phyloP scores from a whole-genome alignment of 2,888 invertebrate genomes.

The Caenorhabditis doughertyi region DNA sequence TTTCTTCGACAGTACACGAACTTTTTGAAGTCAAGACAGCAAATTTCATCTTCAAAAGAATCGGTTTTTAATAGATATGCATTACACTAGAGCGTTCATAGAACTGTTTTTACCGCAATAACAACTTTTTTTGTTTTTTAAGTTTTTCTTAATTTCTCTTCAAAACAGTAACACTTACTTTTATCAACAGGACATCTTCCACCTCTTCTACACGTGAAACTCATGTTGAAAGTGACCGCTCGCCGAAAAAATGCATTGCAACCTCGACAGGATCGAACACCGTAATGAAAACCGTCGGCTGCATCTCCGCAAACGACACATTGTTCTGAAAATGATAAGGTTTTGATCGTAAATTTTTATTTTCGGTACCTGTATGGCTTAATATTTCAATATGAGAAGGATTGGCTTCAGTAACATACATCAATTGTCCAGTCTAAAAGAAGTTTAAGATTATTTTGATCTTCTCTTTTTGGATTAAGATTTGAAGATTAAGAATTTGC shows the following conservation, averaged over 20 bases:
- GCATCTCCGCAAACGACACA: conserved; percentile 83
- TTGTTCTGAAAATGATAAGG: conserved; percentile 46
- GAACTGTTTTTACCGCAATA: background rate
- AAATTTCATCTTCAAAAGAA: too few species aligned
- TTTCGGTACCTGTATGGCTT: conserved; percentile 55
- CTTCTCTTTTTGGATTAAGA: too few species aligned
- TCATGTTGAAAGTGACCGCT: conserved; percentile 80
- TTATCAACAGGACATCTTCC: conserved; percentile 81
- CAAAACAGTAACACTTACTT: conserved; percentile 66
- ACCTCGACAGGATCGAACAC: conserved; percentile 77
- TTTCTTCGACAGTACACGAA: too few species aligned
- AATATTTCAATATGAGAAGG: conserved; percentile 61
- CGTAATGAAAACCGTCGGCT: conserved; percentile 84
- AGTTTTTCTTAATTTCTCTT: conserved; percentile 12
- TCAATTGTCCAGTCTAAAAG: conserved; percentile 25
- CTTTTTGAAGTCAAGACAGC: too few species aligned
- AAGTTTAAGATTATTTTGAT: too few species aligned
- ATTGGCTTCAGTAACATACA: conserved; percentile 40
- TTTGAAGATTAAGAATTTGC: background rate
- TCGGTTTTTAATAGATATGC: too few species aligned
- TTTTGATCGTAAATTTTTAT: background rate
- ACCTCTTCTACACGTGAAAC: conserved; percentile 77
- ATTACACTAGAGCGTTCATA: too few species aligned
- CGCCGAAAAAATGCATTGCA: conserved; percentile 81
- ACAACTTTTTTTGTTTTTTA: background rate